Conservation (phyloP, 1,140 invertebrate species). For the Zaprionus nigranus region DNA sequence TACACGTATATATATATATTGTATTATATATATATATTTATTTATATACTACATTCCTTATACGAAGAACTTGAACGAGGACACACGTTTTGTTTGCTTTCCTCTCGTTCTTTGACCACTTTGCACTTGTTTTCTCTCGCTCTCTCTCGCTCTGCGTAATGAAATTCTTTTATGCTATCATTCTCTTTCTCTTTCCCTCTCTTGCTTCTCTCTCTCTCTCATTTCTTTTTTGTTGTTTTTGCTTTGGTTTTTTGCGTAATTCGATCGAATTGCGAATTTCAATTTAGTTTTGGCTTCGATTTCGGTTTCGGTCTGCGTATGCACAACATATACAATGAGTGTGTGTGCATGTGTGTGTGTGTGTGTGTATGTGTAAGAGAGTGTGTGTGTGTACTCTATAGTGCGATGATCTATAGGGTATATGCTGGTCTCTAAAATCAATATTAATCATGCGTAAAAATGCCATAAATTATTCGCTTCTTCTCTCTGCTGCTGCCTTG, state of each 20-base stretch:
- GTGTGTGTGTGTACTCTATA: constrained; percentile 8
- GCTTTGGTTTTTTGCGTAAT: constrained; percentile 37
- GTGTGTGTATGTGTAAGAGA: constrained; percentile 16
- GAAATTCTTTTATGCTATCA: constrained; percentile 4
- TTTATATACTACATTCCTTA: not conserved
- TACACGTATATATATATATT: constrained; percentile 18
- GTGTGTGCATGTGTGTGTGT: not conserved
- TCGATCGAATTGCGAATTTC: constrained; percentile 35
- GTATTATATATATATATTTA: constrained; percentile 3
- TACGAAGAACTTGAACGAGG: constrained; percentile 41
- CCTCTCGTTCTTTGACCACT: not conserved
- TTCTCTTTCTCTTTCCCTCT: not conserved
- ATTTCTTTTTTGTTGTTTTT: constrained; percentile 3
- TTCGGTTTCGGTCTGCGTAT: constrained; percentile 13
- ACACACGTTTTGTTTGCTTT: constrained; percentile 17
- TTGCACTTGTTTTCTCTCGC: not conserved
- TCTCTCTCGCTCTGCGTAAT: constrained; percentile 12
- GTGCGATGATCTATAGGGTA: constrained; percentile 20
- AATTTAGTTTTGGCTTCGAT: constrained; percentile 43
- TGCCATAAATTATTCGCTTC: constrained; percentile 73
- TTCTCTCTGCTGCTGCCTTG: constrained; percentile 3
- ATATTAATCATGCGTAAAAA: constrained; percentile 82
- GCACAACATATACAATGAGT: not conserved
- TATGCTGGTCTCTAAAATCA: constrained; percentile 61
- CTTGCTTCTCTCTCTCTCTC: not conserved